phyloP scores from a whole-genome alignment of 2,113 vertebrate genomes.

The Psephotus haematonotus region DNA sequence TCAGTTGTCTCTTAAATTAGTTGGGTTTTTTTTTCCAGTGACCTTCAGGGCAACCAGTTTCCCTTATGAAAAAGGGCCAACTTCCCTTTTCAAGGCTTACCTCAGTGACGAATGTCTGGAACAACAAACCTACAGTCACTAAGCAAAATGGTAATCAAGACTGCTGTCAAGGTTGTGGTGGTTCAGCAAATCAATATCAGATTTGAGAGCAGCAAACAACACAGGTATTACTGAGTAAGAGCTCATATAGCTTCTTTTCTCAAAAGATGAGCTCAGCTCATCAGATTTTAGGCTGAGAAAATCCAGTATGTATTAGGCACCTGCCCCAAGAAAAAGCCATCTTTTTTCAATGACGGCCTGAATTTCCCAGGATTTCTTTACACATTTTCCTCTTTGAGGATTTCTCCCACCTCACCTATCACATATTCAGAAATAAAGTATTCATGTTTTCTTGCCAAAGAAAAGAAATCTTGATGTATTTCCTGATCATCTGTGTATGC shows the following conservation, averaged over 20 bases:
- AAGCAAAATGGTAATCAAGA: neutral
- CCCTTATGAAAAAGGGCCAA: neutral
- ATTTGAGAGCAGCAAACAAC: neutral
- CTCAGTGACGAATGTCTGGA: neutral
- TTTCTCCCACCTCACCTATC: neutral
- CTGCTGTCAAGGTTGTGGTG: neutral
- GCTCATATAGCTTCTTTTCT: neutral
- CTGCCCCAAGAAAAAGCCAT: neutral
- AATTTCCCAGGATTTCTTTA: neutral
- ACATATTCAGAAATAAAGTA: neutral
- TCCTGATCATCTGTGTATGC: neutral
- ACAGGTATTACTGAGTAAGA: neutral
- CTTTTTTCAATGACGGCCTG: neutral
- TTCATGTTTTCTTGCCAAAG: neutral
- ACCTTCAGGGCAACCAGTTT: neutral
- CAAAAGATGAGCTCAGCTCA: neutral
- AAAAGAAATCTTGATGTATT: neutral
- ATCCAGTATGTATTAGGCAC: neutral
- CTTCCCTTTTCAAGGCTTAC: neutral
- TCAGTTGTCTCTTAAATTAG: neutral
- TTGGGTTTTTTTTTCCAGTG: neutral
- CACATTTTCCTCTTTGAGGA: neutral
- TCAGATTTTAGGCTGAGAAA: neutral
- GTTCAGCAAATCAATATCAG: neutral
- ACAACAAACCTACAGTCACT: neutral